Conservation (phyloP, 2,888 invertebrate species). For the Drosophila suboccidentalis region DNA sequence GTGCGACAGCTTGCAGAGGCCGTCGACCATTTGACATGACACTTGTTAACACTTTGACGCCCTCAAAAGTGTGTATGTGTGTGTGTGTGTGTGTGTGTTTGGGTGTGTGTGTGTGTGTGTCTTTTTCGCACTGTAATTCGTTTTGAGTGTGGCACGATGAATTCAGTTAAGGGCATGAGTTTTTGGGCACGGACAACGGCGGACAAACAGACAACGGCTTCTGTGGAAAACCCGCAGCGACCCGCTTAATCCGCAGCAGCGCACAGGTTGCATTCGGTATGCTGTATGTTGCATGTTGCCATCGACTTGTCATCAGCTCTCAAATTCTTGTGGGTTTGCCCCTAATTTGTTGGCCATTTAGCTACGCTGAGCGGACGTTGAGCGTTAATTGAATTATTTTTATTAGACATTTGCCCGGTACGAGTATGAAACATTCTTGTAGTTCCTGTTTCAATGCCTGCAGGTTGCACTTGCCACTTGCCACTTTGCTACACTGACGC, state of each 20-base stretch:
- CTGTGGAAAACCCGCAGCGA: slow-evolving; percentile 64
- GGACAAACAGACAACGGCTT: slow-evolving; percentile 23
- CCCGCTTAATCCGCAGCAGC: slow-evolving; percentile 60
- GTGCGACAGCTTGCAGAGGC: slow-evolving; percentile 51
- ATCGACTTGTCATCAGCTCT: slow-evolving; percentile 63
- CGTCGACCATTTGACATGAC: slow-evolving; percentile 69
- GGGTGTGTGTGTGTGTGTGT: slow-evolving; percentile 26
- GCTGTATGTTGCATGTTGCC: slow-evolving; percentile 33
- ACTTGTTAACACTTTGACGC: slow-evolving; percentile 83
- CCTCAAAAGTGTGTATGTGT: slow-evolving; percentile 50
- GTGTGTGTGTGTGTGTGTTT: slow-evolving; percentile 15
- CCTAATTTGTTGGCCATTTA: slow-evolving; percentile 76
- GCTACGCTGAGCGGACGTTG: slow-evolving; percentile 51
- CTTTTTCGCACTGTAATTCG: slow-evolving; percentile 70
- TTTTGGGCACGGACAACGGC: neutral
- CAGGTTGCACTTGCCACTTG: slow-evolving; percentile 25
- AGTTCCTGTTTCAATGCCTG: slow-evolving; percentile 13
- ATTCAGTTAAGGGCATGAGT: slow-evolving; percentile 10
- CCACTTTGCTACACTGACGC: slow-evolving; percentile 5
- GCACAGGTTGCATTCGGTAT: slow-evolving; percentile 47
- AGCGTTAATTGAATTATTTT: slow-evolving; percentile 80
- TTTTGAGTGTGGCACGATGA: slow-evolving; percentile 50
- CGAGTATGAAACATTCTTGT: slow-evolving; percentile 23
- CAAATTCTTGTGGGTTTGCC: slow-evolving; percentile 74
- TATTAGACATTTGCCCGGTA: slow-evolving; percentile 67